These are phyloP conservation scores for Anastatus disparis DNA, from an alignment of 1,140 invertebrate genomes.

Conservation along the genomic window DNA sequence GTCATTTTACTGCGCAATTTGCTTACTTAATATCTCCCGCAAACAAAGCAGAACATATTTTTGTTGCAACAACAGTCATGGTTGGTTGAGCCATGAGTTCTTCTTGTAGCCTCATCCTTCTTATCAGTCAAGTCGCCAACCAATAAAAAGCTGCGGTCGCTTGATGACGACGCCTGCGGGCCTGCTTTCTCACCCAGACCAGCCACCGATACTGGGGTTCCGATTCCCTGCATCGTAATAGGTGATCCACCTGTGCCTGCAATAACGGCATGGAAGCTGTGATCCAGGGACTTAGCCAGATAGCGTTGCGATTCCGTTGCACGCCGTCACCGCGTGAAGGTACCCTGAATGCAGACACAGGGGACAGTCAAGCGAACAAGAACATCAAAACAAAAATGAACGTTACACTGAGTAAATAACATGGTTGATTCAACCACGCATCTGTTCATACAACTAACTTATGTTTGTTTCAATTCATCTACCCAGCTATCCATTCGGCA, in stretches of 20 bases:
- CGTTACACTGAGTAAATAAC: no score
- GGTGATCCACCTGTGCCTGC: slow-evolving; percentile 31
- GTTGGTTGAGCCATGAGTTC: no score
- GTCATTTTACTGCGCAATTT: no score
- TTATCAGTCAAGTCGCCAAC: slow-evolving; percentile 21
- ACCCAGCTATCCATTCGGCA: not conserved
- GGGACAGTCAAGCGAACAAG: no score
- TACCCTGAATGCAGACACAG: no score
- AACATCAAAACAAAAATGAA: no score
- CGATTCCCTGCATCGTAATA: slow-evolving; percentile 25
- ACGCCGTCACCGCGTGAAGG: slow-evolving; percentile 44
- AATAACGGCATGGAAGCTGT: slow-evolving; percentile 43
- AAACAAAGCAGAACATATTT: no score
- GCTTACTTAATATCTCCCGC: no score
- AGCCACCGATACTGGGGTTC: slow-evolving; percentile 17
- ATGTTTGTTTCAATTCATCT: no score
- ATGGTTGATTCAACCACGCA: no score
- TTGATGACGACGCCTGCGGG: slow-evolving; percentile 14
- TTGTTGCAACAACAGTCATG: no score
- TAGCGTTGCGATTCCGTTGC: slow-evolving; percentile 37
- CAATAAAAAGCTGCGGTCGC: slow-evolving; percentile 18
- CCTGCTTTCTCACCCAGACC: slow-evolving; percentile 19
- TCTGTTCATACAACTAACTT: no score
- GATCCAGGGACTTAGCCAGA: slow-evolving; percentile 37
- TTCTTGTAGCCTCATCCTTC: slow-evolving; percentile 23